Evolutionary conservation across 2,113 vertebrate species (phyloP), one percentile per base, ranked within the genome.

Genomic region (Cephalopterus ornatus): DNA sequence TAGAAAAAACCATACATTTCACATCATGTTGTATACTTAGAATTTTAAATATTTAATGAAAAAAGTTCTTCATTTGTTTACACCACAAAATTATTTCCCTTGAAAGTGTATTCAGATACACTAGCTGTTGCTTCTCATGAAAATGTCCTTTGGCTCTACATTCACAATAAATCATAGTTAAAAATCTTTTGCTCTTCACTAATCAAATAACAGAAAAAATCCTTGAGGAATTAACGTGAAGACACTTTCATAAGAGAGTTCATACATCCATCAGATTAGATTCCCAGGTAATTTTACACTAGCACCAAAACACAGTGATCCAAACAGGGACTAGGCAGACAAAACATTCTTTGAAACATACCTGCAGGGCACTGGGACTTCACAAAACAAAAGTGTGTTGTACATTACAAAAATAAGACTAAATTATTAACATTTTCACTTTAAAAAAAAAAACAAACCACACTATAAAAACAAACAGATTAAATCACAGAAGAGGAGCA

Each of bases 211-310:
- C 11, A 88, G 79, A 89, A 89, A 20, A 87, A 93, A 85, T 66
- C 61, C 66, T 73, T 7, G 32, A 49, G 74, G 68, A 96, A 95
- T 73, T 92, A 89, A 93, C 62, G 73, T 85, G 67, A 92, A 65
- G 80, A 88, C 70, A 71, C 55, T 11, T 9, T 70, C 68, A 62
- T 17, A 72, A 71, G 46, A 76, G 27, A 66, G 27, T 12, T 97
- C 79, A 66, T 5, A 26, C 6, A n/a, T 26, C 24, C 15, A 27
- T 26, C 79, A 66, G 63, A 41, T 62, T 8, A 75, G 30, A 68
- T 19, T 61, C 14, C 66, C 19, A 2, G 4, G 12, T 58, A 23
- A 49, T 39, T 52, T 70, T 33, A 18, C 2, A 9, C 21, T 32
- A 56, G 14, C 53, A 83, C 15, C 49, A 52, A 39, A 74, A 46